These are phyloP conservation scores for Phenganax stokvisi DNA, from an alignment of 92 coral and sea anemone genomes.

Conservation along the genomic window DNA sequence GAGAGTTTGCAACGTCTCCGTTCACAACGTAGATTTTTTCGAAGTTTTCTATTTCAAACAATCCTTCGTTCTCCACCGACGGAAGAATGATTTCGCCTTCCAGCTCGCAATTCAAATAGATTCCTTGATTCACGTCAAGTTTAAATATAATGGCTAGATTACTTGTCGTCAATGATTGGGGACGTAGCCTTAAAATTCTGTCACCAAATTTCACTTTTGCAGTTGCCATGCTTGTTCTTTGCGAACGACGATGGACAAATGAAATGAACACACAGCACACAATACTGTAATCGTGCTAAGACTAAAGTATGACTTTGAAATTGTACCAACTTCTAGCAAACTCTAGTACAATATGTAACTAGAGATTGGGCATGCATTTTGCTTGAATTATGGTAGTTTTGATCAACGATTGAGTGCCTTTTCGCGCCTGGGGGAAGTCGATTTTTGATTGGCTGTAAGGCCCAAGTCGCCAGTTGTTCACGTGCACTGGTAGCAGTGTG, in stretches of 20 bases:
- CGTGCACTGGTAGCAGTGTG: too few relatives aligned
- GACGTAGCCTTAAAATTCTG: neutral
- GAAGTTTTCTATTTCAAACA: conserved; percentile 32
- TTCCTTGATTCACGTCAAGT: conserved; percentile 35
- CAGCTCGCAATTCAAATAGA: conserved; percentile 30
- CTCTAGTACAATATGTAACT: too few relatives aligned
- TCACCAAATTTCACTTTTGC: conserved; percentile 15
- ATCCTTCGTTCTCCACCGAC: conserved; percentile 12
- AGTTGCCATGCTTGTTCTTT: neutral
- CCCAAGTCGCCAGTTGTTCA: too few relatives aligned
- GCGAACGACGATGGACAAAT: neutral
- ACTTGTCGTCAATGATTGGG: conserved; percentile 12
- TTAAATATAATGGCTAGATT: conserved; percentile 39
- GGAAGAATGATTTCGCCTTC: conserved; percentile 45
- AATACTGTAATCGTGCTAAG: too few relatives aligned
- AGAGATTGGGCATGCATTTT: too few relatives aligned
- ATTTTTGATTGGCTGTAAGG: too few relatives aligned
- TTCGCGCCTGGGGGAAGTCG: too few relatives aligned
- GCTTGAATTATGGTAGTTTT: too few relatives aligned
- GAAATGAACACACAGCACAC: too few relatives aligned
- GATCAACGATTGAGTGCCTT: too few relatives aligned
- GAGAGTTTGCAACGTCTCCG: conserved; percentile 14
- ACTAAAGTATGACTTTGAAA: too few relatives aligned
- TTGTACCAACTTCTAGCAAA: too few relatives aligned
- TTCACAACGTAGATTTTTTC: conserved; percentile 39